Conservation (phyloP, 2,888 invertebrate genomes). For the Cerastis leucographa region DNA sequence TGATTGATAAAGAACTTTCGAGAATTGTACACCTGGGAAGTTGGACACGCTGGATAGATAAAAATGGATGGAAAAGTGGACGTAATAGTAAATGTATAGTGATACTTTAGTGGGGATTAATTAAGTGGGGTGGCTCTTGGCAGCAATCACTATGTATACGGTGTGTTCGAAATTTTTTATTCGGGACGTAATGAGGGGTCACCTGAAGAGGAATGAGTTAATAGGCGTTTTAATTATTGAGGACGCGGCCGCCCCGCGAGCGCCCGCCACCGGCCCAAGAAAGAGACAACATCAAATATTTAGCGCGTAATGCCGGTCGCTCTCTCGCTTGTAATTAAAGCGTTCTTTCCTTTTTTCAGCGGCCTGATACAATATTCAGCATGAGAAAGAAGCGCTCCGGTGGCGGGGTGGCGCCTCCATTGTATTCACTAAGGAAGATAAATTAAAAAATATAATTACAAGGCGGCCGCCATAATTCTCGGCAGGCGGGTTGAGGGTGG, state of each 20-base stretch:
- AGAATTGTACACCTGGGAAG: constrained; percentile 46
- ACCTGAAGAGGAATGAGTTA: constrained; percentile 88
- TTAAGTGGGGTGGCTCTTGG: constrained; percentile 63
- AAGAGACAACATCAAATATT: constrained; percentile 90
- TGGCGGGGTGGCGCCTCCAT: constrained; percentile 91
- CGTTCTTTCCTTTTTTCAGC: constrained; percentile 91
- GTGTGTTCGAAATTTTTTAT: constrained; percentile 77
- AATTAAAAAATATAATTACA: constrained; percentile 94
- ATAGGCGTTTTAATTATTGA: constrained; percentile 90
- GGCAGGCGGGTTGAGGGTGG: constrained; percentile 85
- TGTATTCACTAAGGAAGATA: constrained; percentile 93
- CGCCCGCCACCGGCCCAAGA: constrained; percentile 78
- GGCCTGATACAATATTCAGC: constrained; percentile 91
- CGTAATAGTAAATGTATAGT: constrained; percentile 56
- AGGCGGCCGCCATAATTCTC: constrained; percentile 92
- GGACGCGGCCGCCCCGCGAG: constrained; percentile 77
- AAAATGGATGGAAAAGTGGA: constrained; percentile 36
- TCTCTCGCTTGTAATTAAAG: constrained; percentile 91
- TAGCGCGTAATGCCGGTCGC: constrained; percentile 89
- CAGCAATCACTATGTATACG: constrained; percentile 66
- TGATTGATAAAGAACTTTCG: constrained; percentile 13
- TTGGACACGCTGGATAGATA: constrained; percentile 25
- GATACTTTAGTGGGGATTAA: constrained; percentile 59
- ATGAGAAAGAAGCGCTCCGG: constrained; percentile 90
- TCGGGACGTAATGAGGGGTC: constrained; percentile 85